Percentiles rank a stretch among this genome's conserved stretches.
phyloP scores from a whole-genome alignment of 53 echinoderm and acorn worm species.

The Stichopus horrens region DNA sequence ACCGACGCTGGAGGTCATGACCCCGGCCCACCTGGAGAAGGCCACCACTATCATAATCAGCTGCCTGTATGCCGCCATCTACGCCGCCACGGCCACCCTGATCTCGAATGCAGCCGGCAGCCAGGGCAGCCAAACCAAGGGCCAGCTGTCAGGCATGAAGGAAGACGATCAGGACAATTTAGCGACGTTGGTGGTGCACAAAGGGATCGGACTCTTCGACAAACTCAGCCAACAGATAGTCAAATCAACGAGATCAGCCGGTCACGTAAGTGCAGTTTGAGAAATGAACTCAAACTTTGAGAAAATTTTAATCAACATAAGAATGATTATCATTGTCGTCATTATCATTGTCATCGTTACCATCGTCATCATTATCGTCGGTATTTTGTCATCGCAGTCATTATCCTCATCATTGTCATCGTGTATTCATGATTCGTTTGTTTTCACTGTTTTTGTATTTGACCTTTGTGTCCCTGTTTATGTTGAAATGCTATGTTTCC shows the following conservation, averaged over 20 bases:
- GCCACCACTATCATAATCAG: slow-evolving; percentile 93
- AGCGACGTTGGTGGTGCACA: slow-evolving; percentile 79
- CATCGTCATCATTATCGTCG: no score
- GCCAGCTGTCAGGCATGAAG: slow-evolving; percentile 45
- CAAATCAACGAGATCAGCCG: slow-evolving; percentile 90
- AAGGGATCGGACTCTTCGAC: slow-evolving; percentile 89
- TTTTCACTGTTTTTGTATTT: no score
- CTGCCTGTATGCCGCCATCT: slow-evolving; percentile 89
- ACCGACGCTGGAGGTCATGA: slow-evolving; percentile 95
- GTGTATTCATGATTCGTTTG: no score
- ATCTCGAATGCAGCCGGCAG: slow-evolving; percentile 56
- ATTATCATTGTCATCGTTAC: no score
- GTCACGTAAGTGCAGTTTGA: slow-evolving; percentile 70
- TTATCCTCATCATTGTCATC: no score
- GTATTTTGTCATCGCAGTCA: no score
- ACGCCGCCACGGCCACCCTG: slow-evolving; percentile 78
- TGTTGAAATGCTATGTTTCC: no score
- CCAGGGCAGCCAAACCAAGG: slow-evolving; percentile 42
- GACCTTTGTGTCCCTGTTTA: no score
- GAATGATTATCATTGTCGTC: no score
- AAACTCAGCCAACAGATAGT: slow-evolving; percentile 69
- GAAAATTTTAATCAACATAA: not conserved
- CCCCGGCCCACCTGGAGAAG: slow-evolving; percentile 89
- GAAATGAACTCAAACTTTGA: not conserved
- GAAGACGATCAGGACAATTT: slow-evolving; percentile 90